These are phyloP conservation scores for Halyomorpha halys DNA, from an alignment of 1,140 invertebrate species.

Conservation along the genomic window DNA sequence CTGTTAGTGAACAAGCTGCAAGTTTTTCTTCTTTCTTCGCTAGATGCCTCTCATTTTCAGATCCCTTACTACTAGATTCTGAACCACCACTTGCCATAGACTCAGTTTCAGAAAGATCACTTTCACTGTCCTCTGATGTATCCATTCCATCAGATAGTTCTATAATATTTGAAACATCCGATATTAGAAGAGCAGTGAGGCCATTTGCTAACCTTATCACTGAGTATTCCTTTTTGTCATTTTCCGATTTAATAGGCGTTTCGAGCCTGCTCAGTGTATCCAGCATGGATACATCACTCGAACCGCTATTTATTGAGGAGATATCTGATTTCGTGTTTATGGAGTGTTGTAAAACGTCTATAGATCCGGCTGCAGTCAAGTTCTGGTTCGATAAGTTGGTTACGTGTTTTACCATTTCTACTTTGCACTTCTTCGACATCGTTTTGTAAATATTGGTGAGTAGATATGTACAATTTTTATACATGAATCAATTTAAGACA, in stretches of 20 bases:
- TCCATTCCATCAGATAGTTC: neutral
- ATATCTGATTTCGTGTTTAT: neutral
- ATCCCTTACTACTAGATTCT: neutral
- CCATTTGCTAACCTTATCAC: constrained; percentile 28
- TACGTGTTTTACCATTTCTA: neutral
- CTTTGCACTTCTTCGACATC: constrained; percentile 22
- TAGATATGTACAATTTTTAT: neutral
- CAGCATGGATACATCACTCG: neutral
- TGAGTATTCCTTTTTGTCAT: constrained; percentile 27
- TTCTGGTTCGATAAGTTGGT: neutral
- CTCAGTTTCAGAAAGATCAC: neutral
- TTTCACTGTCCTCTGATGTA: constrained; percentile 3
- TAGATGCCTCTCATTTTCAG: neutral
- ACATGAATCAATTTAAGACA: constrained; percentile 2
- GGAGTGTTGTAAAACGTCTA: neutral
- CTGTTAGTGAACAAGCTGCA: constrained; percentile 58
- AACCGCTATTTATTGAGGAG: neutral
- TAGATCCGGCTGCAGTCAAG: no score
- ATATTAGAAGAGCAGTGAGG: constrained; percentile 27
- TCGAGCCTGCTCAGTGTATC: neutral
- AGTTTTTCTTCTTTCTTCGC: constrained; percentile 33
- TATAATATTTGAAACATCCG: constrained; percentile 16
- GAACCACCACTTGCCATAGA: neutral
- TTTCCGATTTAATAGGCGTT: constrained; percentile 12
- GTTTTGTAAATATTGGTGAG: neutral